A percentile compares a stretch with the other conserved stretches of the same genome.
Evolutionary conservation across 2,113 vertebrate species (phyloP).

Genomic region (Elaphurus davidianus): DNA sequence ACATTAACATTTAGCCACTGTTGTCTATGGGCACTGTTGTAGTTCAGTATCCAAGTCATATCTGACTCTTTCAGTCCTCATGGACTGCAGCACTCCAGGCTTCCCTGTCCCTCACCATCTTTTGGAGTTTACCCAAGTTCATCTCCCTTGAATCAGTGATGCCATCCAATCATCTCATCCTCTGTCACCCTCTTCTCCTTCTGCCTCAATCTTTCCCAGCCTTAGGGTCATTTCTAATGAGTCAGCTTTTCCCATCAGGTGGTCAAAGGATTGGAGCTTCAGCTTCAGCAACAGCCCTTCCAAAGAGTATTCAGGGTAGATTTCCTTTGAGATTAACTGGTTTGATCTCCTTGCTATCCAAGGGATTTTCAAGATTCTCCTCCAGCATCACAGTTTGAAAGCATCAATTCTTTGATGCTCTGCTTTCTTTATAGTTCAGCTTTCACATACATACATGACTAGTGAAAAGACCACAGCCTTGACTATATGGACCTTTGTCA

Average conservation of each 20-base stretch:
- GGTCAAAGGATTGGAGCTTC: neutral
- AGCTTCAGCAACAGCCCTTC: neutral
- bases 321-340: neutral
- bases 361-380: neutral
- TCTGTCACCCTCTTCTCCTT: neutral
- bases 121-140: neutral
- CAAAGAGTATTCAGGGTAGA: neutral
- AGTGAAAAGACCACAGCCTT: neutral
- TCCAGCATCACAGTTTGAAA: neutral
- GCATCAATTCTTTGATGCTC: neutral
- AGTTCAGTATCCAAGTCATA: neutral
- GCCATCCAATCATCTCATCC: neutral
- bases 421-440: neutral
- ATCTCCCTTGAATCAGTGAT: neutral
- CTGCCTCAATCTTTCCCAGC: neutral
- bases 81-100: neutral
- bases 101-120: neutral
- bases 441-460: neutral
- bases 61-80: neutral
- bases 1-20: neutral
- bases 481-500: neutral
- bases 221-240: neutral
- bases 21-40: neutral
- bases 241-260: neutral
- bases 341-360: neutral